Evolutionary conservation across 2,888 invertebrate species (phyloP), one percentile per base, ranked within the genome.

Genomic region (Muscina levida): DNA sequence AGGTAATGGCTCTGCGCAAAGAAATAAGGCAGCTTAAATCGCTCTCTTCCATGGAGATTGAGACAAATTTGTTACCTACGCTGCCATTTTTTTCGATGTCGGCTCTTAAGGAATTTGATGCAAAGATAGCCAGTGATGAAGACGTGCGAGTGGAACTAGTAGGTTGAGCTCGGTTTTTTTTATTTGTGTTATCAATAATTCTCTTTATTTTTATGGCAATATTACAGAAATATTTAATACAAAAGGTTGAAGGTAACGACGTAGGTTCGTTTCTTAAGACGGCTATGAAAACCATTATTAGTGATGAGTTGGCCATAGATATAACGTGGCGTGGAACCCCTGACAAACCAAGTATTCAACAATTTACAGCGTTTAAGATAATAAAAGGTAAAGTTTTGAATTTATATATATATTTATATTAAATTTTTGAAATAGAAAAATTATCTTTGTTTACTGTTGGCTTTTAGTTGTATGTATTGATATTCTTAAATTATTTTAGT

Each of bases 311-410:
- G 68, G 80, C 77, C 0, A 19, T 80, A 42, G 62, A 77, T 70
- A 67, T 80, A 11, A 80, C 80, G 17, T 80, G 80, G 80, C 76
- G 80, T 17, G 80, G 80, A 5, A 80, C 77, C 0, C 39, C 62
- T 0, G 67, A 77, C 1, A 80, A 80, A 37, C 80, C 80, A 0
- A 80, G 77, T 46, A 62, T 77, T 44, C 72, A 80, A 72, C 17
- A 46, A 19, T 80, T 80, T 59, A 56, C 44, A 4, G 11, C n/a
- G 2, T 56, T n/a, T n/a, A n/a, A 10, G 1, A 26, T 56, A 11
- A 26, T 56, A 56, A 56, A 26, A 8, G 56, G 68, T 5, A n/a
- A n/a, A n/a, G n/a, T n/a, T n/a, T n/a, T n/a, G n/a, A n/a, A n/a
- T n/a, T n/a, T n/a, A n/a, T n/a, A n/a, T n/a, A n/a, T n/a, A n/a